Conservation (phyloP, 2,888 invertebrate species). For the Mellilla xanthometata region DNA sequence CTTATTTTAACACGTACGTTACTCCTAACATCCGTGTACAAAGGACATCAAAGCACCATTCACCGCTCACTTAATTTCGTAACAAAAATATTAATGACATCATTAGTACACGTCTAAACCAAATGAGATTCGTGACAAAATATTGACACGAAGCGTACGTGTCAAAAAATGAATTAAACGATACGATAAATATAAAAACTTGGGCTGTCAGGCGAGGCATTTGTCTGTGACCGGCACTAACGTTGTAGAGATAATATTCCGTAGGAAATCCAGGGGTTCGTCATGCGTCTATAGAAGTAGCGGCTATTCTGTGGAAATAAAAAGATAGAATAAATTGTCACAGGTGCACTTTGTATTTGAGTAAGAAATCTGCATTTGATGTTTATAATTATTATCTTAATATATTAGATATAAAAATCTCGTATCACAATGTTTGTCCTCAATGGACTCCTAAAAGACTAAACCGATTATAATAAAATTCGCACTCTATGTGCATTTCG, state of each 20-base stretch:
- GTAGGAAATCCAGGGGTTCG: conserved; percentile 49
- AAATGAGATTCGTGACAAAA: conserved; percentile 79
- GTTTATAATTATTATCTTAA: too few relatives aligned
- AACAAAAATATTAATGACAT: conserved; percentile 72
- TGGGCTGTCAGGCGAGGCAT: conserved; percentile 63
- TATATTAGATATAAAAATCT: too few relatives aligned
- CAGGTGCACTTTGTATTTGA: too few relatives aligned
- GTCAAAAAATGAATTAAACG: conserved; percentile 69
- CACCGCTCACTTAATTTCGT: conserved; percentile 67
- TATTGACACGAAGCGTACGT: conserved; percentile 69
- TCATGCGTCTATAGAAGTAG: neutral
- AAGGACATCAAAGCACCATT: conserved; percentile 64
- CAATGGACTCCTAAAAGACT: too few relatives aligned
- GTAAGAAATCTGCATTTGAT: too few relatives aligned
- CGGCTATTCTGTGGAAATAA: too few relatives aligned
- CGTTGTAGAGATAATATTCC: conserved; percentile 56
- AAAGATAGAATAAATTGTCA: too few relatives aligned
- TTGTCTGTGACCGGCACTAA: conserved; percentile 74
- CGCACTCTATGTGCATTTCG: too few relatives aligned
- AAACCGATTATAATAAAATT: too few relatives aligned
- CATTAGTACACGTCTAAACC: conserved; percentile 72
- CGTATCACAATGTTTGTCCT: too few relatives aligned
- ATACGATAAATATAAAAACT: conserved; percentile 56
- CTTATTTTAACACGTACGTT: conserved; percentile 48
- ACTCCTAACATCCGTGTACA: conserved; percentile 41